Evolutionary conservation across 2,888 invertebrate genomes (phyloP).

Genomic region (Melieria crassipennis): DNA sequence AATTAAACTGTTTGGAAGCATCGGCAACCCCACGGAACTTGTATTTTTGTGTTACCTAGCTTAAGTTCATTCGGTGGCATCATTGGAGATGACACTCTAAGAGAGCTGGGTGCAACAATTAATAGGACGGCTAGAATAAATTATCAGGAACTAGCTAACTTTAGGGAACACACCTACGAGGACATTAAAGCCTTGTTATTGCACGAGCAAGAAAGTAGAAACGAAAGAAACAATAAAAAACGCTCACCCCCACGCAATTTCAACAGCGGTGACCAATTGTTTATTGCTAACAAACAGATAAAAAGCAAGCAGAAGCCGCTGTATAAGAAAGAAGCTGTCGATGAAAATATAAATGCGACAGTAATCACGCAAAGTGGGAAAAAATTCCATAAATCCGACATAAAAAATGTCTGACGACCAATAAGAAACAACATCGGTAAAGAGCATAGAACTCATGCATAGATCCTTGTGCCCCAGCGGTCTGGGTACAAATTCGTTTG

Average conservation of each 20-base stretch:
- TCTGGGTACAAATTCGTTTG: background rate
- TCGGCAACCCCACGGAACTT: background rate
- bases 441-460: no score
- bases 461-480: no score
- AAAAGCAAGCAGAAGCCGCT: background rate
- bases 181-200: background rate
- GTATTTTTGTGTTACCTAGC: background rate
- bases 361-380: background rate
- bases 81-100: constrained; percentile 38
- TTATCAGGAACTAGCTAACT: background rate
- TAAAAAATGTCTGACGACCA: no score
- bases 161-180: background rate
- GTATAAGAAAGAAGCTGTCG: background rate
- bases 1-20: background rate
- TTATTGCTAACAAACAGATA: background rate
- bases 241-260: background rate
- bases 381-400: background rate
- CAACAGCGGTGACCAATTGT: background rate
- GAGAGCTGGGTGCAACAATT: constrained; percentile 35
- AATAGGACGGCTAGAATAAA: constrained; percentile 16
- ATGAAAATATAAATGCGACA: background rate
- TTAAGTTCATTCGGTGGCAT: constrained; percentile 19
- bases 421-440: no score
- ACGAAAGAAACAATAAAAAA: background rate
- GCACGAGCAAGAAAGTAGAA: background rate